Evolutionary conservation across 2,113 vertebrate species (phyloP).

Genomic region (Formicarius rufipectus): DNA sequence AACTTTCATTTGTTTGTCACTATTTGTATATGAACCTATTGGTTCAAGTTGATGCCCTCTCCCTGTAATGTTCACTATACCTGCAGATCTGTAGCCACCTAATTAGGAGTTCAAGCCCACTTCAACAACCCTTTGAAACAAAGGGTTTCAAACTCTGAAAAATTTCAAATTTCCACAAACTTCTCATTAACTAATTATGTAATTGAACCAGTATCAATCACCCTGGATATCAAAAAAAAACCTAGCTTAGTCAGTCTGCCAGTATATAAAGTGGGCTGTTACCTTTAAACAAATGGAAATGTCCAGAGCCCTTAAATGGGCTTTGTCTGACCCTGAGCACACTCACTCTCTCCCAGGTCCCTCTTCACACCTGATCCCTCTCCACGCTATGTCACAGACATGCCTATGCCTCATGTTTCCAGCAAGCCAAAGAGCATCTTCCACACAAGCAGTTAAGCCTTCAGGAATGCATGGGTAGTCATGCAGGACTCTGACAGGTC

Average conservation of each 20-base stretch:
- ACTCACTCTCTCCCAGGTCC: not conserved
- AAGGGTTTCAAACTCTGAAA: not conserved
- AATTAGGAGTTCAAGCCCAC: not conserved
- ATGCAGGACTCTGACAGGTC: not conserved
- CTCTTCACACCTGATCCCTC: not conserved
- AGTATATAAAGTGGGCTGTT: not conserved
- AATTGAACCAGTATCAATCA: not conserved
- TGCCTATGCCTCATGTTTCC: not conserved
- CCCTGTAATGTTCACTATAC: not conserved
- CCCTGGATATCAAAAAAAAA: not conserved
- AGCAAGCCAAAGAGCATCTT: not conserved
- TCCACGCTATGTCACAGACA: rapidly evolving
- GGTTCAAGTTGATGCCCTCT: not conserved
- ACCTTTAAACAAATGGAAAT: not conserved
- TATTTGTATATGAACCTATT: not conserved
- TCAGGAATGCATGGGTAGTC: not conserved
- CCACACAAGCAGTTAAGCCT: not conserved
- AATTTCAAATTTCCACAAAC: not conserved
- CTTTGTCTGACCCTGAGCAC: not conserved
- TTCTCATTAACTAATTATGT: not conserved
- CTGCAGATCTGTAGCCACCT: not conserved
- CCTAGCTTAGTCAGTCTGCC: not conserved
- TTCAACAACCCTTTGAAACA: not conserved
- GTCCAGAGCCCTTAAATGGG: not conserved
- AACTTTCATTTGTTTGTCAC: not conserved